Percentiles rank a stretch among this genome's conserved stretches.
phyloP scores from a whole-genome alignment of 1,140 invertebrate species.

The Anoplophora glabripennis region DNA sequence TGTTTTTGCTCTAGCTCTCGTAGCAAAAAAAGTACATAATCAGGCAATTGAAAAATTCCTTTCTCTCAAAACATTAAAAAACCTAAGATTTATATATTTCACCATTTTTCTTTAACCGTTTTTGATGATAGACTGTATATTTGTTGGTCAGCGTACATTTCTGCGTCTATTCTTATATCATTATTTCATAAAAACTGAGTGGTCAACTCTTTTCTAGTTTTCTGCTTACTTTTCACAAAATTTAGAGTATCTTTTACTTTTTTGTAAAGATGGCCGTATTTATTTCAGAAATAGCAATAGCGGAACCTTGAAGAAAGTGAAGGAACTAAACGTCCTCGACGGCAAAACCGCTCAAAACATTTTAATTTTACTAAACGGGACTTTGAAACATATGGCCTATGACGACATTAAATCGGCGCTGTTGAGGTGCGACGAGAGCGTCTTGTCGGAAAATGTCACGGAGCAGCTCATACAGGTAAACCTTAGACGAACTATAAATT shows the following conservation, averaged over 20 bases:
- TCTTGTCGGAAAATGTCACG: constrained; percentile 76
- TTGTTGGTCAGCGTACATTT: too few species aligned
- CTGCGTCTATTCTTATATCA: too few species aligned
- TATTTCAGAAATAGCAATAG: constrained; percentile 49
- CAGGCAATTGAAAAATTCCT: too few species aligned
- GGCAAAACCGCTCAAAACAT: constrained; percentile 92
- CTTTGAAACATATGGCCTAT: constrained; percentile 85
- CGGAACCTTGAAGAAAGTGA: constrained; percentile 77
- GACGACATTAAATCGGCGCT: constrained; percentile 82
- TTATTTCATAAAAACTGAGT: too few species aligned
- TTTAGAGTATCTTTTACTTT: constrained; percentile 6
- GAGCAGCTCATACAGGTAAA: constrained; percentile 72
- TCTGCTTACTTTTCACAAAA: neutral
- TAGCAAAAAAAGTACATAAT: too few species aligned
- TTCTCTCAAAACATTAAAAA: too few species aligned
- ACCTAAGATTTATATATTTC: too few species aligned
- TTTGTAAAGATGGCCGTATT: constrained; percentile 6
- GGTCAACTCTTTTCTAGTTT: neutral
- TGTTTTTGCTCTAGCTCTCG: too few species aligned
- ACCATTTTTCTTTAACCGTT: too few species aligned
- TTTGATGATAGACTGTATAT: too few species aligned
- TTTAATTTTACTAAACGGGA: constrained; percentile 85
- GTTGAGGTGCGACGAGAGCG: constrained; percentile 79
- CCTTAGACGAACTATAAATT: constrained; percentile 1
- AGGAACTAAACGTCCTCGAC: constrained; percentile 89